phyloP scores from a whole-genome alignment of 2,888 invertebrate species.

The Philopedon plagiatum region DNA sequence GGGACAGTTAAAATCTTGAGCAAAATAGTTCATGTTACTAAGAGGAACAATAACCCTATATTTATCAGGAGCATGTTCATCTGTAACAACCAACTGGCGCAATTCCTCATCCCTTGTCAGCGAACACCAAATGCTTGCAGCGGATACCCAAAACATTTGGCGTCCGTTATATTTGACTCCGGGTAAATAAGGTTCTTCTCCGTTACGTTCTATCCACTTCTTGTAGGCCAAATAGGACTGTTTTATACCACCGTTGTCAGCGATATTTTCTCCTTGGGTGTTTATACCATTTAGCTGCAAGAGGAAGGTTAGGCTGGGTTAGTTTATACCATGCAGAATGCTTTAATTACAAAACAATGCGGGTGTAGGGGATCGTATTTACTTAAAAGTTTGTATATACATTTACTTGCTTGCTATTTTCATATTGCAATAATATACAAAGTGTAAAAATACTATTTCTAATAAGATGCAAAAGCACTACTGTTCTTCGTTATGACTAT shows the following conservation, averaged over 20 bases:
- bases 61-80: slow-evolving; percentile 69
- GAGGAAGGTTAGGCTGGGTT: slow-evolving; percentile 55
- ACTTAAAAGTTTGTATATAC: not conserved
- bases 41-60: slow-evolving; percentile 76
- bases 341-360: slow-evolving; percentile 23
- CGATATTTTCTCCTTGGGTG: slow-evolving; percentile 95
- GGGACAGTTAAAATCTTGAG: slow-evolving; percentile 75
- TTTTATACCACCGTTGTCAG: slow-evolving; percentile 94
- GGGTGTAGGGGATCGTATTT: not conserved
- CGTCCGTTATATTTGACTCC: slow-evolving; percentile 65
- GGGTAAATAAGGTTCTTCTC: slow-evolving; percentile 63
- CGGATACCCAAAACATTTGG: slow-evolving; percentile 74
- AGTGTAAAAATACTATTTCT: too few relatives aligned
- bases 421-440: too few relatives aligned
- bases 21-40: slow-evolving; percentile 74
- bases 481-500: too few relatives aligned
- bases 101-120: slow-evolving; percentile 65
- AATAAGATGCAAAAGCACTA: too few relatives aligned
- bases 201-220: slow-evolving; percentile 63
- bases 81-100: slow-evolving; percentile 63
- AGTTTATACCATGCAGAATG: slow-evolving; percentile 51
- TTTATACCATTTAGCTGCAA: slow-evolving; percentile 89
- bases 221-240: slow-evolving; percentile 78
- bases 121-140: slow-evolving; percentile 76
- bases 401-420: too few relatives aligned